These are phyloP conservation scores for Odocoileus virginianus DNA, from an alignment of 2,113 vertebrate species.

Conservation along the genomic window DNA sequence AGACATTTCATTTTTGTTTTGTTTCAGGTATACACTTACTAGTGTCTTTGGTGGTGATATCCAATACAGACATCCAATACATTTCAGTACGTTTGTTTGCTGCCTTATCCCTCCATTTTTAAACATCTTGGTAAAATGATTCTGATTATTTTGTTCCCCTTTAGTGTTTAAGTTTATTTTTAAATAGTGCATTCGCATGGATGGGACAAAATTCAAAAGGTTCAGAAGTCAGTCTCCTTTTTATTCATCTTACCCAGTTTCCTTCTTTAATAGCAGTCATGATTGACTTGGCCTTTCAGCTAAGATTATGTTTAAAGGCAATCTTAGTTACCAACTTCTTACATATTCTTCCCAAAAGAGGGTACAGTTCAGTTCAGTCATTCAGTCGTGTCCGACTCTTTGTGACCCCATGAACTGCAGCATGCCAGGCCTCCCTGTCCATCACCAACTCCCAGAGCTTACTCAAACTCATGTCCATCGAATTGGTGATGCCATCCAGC, in stretches of 20 bases:
- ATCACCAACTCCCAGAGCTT: not conserved
- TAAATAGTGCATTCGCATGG: not conserved
- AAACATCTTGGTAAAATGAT: not conserved
- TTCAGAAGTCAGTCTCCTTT: not conserved
- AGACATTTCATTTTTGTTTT: not conserved
- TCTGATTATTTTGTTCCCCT: not conserved
- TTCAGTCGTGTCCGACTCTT: fast-evolving
- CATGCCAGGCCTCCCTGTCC: not conserved
- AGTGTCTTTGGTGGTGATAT: not conserved
- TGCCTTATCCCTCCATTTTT: not conserved
- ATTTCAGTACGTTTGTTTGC: not conserved
- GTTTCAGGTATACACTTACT: not conserved
- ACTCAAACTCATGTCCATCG: not conserved
- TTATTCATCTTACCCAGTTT: not conserved
- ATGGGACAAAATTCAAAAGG: not conserved
- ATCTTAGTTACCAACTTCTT: not conserved
- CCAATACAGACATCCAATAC: not conserved
- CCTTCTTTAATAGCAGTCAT: not conserved
- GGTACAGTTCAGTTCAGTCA: not conserved
- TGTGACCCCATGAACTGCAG: fast-evolving
- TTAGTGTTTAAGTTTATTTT: not conserved
- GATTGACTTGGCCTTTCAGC: not conserved
- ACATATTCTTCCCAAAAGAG: not conserved
- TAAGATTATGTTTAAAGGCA: not conserved
- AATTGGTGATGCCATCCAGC: not conserved